These are phyloP conservation scores for Rhodophaea formosa DNA, from an alignment of 2,888 invertebrate species.

Conservation along the genomic window DNA sequence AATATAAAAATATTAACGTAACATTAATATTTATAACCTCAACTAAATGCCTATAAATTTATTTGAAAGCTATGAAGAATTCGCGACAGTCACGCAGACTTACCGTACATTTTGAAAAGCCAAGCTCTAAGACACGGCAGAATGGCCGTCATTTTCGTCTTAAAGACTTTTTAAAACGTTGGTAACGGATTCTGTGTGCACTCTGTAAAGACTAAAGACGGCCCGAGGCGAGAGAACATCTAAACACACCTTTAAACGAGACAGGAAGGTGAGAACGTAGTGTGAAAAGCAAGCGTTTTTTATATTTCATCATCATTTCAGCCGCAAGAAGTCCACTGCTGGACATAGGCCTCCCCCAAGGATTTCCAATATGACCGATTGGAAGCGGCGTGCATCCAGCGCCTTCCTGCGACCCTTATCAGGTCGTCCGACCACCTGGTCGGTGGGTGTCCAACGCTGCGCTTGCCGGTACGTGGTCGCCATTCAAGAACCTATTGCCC, in stretches of 20 bases:
- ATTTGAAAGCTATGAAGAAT: not conserved
- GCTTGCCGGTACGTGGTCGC: no score
- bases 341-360: no score
- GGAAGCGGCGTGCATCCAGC: no score
- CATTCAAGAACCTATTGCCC: no score
- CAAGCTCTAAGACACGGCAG: not conserved
- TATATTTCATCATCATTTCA: no score
- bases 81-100: not conserved
- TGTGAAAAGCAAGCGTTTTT: not conserved
- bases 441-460: no score
- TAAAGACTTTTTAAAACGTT: slow-evolving; percentile 47
- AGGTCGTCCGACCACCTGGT: no score
- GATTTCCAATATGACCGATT: no score
- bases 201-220: slow-evolving; percentile 51
- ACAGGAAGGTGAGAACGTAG: slow-evolving; percentile 37
- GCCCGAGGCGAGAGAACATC: slow-evolving; percentile 51
- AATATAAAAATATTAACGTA: no score
- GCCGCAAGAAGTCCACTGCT: no score
- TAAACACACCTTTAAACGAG: slow-evolving; percentile 69
- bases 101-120: not conserved
- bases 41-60: not conserved
- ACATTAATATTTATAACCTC: no score
- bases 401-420: no score
- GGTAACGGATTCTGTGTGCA: slow-evolving; percentile 55
- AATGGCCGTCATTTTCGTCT: slow-evolving; percentile 32